A percentile compares a stretch with the other conserved stretches of the same genome.
Evolutionary conservation across 2,113 vertebrate species (phyloP).

Genomic region (Pterophyllum scalare): DNA sequence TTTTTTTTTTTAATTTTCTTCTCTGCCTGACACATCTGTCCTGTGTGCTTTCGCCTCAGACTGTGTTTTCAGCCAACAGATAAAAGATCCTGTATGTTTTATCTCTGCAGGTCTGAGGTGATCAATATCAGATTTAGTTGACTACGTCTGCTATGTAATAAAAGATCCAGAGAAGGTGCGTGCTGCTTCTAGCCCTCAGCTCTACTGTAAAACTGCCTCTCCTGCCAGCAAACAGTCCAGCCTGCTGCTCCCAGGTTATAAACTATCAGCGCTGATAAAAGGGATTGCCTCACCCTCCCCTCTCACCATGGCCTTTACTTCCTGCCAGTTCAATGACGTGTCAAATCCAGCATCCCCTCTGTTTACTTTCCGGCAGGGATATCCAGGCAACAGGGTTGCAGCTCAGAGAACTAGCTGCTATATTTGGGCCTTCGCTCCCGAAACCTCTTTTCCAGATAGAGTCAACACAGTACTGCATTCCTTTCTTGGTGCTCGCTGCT

Average conservation of each 20-base stretch:
- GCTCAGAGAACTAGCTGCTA: constrained; percentile 71
- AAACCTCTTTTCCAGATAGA: constrained; percentile 62
- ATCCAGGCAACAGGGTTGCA: constrained; percentile 69
- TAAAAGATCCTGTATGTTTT: constrained; percentile 7
- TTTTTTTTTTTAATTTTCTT: neutral
- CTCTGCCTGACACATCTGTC: neutral
- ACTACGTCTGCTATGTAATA: constrained; percentile 29
- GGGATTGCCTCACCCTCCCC: constrained; percentile 16
- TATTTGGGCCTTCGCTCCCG: constrained; percentile 80
- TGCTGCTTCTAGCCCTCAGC: neutral
- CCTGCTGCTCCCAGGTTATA: constrained; percentile 37
- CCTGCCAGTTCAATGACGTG: constrained; percentile 62
- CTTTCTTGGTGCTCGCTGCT: constrained; percentile 77
- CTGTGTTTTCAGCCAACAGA: constrained; percentile 4
- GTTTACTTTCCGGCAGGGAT: constrained; percentile 73
- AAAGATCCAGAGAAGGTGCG: constrained; percentile 29
- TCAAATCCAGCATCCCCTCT: constrained; percentile 59
- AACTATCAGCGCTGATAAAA: constrained; percentile 38
- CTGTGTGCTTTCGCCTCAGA: neutral
- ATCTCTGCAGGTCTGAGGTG: constrained; percentile 33
- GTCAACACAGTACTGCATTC: constrained; percentile 56
- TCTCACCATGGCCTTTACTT: constrained; percentile 49
- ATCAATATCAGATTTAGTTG: constrained; percentile 15
- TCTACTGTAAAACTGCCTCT: constrained; percentile 29
- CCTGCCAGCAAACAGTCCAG: neutral